phyloP scores from a whole-genome alignment of 2,797 vertebrate species.

The Neopelma chrysocephalum region DNA sequence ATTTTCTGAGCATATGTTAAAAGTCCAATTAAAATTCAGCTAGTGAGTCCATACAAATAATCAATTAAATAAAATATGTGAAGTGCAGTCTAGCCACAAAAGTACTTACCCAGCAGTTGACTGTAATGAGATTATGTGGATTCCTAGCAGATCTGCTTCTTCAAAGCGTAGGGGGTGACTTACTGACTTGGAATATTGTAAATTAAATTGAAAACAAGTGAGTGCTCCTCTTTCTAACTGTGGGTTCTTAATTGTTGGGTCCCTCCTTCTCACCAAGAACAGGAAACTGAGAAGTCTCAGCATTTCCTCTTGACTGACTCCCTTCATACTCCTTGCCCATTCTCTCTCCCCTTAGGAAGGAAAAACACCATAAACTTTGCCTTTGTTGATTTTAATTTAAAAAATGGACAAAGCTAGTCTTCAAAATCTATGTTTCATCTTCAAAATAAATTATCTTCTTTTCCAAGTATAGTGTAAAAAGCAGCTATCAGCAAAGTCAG shows the following conservation, averaged over 20 bases:
- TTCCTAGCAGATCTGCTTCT: not conserved
- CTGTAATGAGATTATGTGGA: not conserved
- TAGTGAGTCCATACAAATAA: not conserved
- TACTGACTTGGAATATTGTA: not conserved
- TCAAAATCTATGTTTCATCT: not conserved
- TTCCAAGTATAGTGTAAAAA: not conserved
- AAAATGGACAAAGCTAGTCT: not conserved
- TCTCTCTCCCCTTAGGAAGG: not conserved
- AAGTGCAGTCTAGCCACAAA: not conserved
- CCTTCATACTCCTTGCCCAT: not conserved
- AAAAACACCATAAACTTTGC: not conserved
- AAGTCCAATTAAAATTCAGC: constrained; percentile 9
- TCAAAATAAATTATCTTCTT: not conserved
- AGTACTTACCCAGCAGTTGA: not conserved
- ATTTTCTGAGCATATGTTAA: not conserved
- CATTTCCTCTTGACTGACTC: not conserved
- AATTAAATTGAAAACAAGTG: not conserved
- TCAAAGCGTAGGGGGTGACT: not conserved
- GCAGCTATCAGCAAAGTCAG: not conserved
- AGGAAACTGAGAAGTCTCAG: not conserved
- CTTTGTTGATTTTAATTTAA: not conserved
- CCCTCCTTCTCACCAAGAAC: not conserved
- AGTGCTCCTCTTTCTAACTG: not conserved
- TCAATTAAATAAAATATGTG: not conserved
- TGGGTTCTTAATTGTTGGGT: not conserved